A percentile compares a stretch with the other conserved stretches of the same genome.
Evolutionary conservation across 1,140 invertebrate genomes (phyloP).

Genomic region (Halyomorpha halys): DNA sequence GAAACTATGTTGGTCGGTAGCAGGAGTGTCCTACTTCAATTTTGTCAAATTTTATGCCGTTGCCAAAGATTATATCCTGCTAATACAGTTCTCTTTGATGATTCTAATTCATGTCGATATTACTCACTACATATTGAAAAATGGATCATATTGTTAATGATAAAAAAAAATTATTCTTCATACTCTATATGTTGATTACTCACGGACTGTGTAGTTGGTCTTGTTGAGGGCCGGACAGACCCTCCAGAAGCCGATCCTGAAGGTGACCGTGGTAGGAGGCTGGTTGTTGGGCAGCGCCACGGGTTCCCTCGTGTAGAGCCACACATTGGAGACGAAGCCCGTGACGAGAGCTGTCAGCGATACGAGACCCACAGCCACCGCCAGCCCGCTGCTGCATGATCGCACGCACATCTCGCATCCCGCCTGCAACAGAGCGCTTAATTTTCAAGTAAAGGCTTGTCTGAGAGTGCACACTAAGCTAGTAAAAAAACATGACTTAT

Average conservation of each 20-base stretch:
- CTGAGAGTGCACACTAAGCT: too few relatives aligned
- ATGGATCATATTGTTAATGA: too few relatives aligned
- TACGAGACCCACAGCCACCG: constrained; percentile 37
- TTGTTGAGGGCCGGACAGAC: constrained; percentile 37
- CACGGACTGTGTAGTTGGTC: constrained; percentile 29
- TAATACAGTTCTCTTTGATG: too few relatives aligned
- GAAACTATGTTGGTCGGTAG: too few relatives aligned
- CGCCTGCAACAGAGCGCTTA: neutral
- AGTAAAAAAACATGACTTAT: too few relatives aligned
- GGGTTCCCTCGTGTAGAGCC: constrained; percentile 42
- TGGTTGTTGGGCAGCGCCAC: constrained; percentile 38
- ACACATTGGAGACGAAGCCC: constrained; percentile 41
- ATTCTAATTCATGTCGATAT: too few relatives aligned
- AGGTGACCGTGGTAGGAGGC: constrained; percentile 37
- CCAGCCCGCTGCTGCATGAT: constrained; percentile 32
- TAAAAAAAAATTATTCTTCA: too few relatives aligned
- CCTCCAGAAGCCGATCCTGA: constrained; percentile 41
- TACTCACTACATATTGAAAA: too few relatives aligned
- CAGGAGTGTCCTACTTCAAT: too few relatives aligned
- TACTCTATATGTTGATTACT: constrained; percentile 14
- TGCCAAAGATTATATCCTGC: too few relatives aligned
- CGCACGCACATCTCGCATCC: constrained; percentile 4
- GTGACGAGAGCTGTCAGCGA: constrained; percentile 38
- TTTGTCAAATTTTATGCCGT: too few relatives aligned
- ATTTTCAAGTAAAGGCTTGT: too few relatives aligned